A percentile compares a stretch with the other conserved stretches of the same genome.
phyloP scores from a whole-genome alignment of 2,888 invertebrate species.

The Heliconius sara region DNA sequence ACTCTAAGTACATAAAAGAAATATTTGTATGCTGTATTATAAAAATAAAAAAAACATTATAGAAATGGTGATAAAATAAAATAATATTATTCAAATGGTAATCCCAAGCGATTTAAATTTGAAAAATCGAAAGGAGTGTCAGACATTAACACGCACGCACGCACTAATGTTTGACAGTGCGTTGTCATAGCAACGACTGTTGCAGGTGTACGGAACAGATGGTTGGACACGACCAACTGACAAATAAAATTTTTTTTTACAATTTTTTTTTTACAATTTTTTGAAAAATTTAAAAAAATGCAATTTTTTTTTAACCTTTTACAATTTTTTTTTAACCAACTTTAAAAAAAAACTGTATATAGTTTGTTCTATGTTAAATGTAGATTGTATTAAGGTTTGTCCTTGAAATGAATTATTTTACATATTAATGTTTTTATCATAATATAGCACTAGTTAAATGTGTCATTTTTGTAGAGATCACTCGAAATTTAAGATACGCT shows the following conservation, averaged over 20 bases:
- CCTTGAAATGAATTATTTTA: too few species aligned
- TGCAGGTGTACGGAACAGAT: slow-evolving; percentile 74
- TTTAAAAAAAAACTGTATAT: background rate
- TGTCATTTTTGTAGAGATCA: too few species aligned
- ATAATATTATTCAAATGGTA: background rate
- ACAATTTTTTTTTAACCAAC: background rate
- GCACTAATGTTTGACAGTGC: slow-evolving; percentile 40
- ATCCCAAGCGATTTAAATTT: background rate
- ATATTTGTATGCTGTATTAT: background rate
- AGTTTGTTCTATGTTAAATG: background rate
- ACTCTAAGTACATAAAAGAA: background rate
- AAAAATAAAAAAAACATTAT: background rate
- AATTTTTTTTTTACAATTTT: background rate
- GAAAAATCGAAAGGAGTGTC: background rate
- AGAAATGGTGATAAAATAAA: too few species aligned
- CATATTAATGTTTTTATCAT: too few species aligned
- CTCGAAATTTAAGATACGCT: too few species aligned
- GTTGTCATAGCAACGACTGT: slow-evolving; percentile 67
- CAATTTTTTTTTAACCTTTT: too few species aligned
- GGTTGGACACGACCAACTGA: slow-evolving; percentile 48
- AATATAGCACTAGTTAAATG: too few species aligned
- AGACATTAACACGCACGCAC: slow-evolving; percentile 21
- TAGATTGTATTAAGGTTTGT: background rate
- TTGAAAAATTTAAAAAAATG: too few species aligned
- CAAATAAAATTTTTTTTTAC: background rate